Percentiles rank a stretch among this genome's conserved stretches.
Conservation (phyloP, 1,140 invertebrate genomes). For the Cydia amplana region DNA sequence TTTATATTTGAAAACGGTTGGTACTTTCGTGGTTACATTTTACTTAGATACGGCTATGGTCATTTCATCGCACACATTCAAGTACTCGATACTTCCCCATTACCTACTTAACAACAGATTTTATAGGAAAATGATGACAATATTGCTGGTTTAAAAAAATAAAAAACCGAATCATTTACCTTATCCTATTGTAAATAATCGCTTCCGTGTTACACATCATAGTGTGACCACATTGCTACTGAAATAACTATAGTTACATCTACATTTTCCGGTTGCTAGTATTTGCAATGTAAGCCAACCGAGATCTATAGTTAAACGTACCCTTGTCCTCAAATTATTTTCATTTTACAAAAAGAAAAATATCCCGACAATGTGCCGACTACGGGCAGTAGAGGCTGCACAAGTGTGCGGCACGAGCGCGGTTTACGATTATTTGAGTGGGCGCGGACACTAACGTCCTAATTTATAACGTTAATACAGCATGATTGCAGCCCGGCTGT, state of each 20-base stretch:
- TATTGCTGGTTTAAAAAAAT: no score
- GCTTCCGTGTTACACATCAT: no score
- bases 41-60: background rate
- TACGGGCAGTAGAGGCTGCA: conserved; percentile 51
- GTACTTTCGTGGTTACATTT: background rate
- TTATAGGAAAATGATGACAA: no score
- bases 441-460: conserved; percentile 67
- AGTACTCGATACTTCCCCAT: no score
- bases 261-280: background rate
- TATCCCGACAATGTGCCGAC: conserved; percentile 25
- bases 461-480: conserved; percentile 76
- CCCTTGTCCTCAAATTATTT: conserved; percentile 15
- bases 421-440: conserved; percentile 75
- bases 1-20: background rate
- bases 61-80: no score
- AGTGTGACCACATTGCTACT: no score
- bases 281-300: conserved; percentile 3
- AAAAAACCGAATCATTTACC: no score
- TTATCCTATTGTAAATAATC: no score
- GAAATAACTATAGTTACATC: no score
- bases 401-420: conserved; percentile 49
- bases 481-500: conserved; percentile 52
- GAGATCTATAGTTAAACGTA: background rate
- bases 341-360: conserved; percentile 20
- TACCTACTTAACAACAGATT: no score